These are phyloP conservation scores for silkworm (Bombyx mori) DNA, from an alignment of 1,140 invertebrate genomes.

Conservation along the genomic window ASM3026992v2 NC_085125.1:6039501-6040000, in stretches of 20 bases:
- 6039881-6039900: conserved; percentile 63
- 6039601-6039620: conserved; percentile 52
- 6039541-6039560: conserved; percentile 36
- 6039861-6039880: conserved; percentile 36
- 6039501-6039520: conserved; percentile 36
- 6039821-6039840: conserved; percentile 4
- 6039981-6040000: conserved; percentile 39
- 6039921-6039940: conserved; percentile 44
- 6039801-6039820: too few relatives aligned
- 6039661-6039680: conserved; percentile 8
- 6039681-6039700: conserved; percentile 7
- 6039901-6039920: conserved; percentile 51
- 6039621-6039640: conserved; percentile 27
- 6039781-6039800: too few relatives aligned
- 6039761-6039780: too few relatives aligned
- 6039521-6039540: conserved; percentile 40
- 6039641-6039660: conserved; percentile 32
- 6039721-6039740: too few relatives aligned
- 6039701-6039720: conserved; percentile 1
- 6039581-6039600: conserved; percentile 33
- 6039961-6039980: conserved; percentile 46
- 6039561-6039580: conserved; percentile 35
- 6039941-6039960: conserved; percentile 22
- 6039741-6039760: too few relatives aligned
- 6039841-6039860: conserved; percentile 30